Evolutionary conservation across 2,888 invertebrate species (phyloP), one percentile per base, ranked within the genome.

Genomic region (Hypomecis punctinalis): DNA sequence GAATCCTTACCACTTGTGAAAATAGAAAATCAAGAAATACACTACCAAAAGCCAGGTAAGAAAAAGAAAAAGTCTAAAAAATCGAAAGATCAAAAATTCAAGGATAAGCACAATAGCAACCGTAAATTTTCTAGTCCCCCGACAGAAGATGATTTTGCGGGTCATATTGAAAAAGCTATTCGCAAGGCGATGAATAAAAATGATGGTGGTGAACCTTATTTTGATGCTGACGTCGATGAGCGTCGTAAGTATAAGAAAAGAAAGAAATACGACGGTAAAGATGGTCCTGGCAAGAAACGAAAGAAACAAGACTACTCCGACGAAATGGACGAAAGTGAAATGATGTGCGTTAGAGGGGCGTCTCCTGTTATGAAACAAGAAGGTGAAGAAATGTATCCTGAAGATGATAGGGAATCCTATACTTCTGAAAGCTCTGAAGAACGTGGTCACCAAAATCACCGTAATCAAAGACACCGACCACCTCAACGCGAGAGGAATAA

Each of bases 271-370:
- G 94, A 94, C 48, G 85, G 93, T 39, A 94, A 94, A 65, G 94
- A 94, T 35, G 94, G 94, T 48, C 91, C 94, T 70, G 88, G 89
- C 75, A 90, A 94, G 84, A 95, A 95, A 81, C 93, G 93, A 67
- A 94, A 94, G 75, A 93, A 90, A 62, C 93, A 93, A 70, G 94
- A 93, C 36, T 94, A 82, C 69, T 85, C 90, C 2, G 95, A 94
- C 70, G 94, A 94, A 67, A 91, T 94, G 81, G 96, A 97, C 82
- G 97, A 97, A 77, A 96, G 95, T 79, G 97, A 97, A 84, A 96
- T 97, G 95, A 89, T 97, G 80, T 96, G 96, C 83, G 94, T 97
- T 8, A 94, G 97, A 56, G 96, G 97, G 43, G 96, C 96, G 13
- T 97, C 96, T 58, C 96, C 97, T 7, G 90, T 93, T 35, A 86